Base-by-base conservation (phyloP, 2,888 invertebrate genomes). In the Xanthia togata region DNA sequence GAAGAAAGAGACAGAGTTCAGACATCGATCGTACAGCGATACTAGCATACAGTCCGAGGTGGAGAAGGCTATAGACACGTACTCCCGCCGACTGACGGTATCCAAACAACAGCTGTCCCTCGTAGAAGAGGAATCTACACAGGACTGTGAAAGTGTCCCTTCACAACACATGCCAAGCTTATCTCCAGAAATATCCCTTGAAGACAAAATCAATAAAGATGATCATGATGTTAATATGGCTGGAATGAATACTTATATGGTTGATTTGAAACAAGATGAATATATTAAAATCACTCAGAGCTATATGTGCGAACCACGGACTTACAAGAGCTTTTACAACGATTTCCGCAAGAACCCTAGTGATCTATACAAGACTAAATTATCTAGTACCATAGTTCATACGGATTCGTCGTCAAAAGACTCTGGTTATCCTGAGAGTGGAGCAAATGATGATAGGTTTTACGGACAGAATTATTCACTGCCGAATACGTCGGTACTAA, bases 61-160 rank as follows among this genome's bases (percentile, higher is more conserved):
- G 2, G 94, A 94, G 74, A 88, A 94, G 76, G 93, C 93, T 20
- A 92, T 94, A 72, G 94, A 96, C 59, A 93, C 91, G 9, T 95
- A 95, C 78, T 92, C 93, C 6, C 93, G 90, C 62, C 92, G 93
- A 55, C 87, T 95, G 5, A 91, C 91, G 23, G 82, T 93, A 44
- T 95, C 93, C 5, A 96, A 95, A 84, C 95, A 96, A 81, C 96
- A 97, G 82, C 89, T 97, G 0, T 97, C 97, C 4, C 89, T 97
- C 78, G 97, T 97, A 5, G 97, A 97, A 92, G 97, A 97, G 86
- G 97, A 97, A 86, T 96, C 96, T 0, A 94, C 93, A 5, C 96
- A 96, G 89, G 97, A 97, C 78, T 84, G 96, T 26, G 96, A 96
- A 55, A 96, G 95, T 88, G 92, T 93, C 2, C 94, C 94, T 31